A percentile compares a stretch with the other conserved stretches of the same genome.
Evolutionary conservation across 1,140 invertebrate species (phyloP).

Genomic region (Micrasema longulum): DNA sequence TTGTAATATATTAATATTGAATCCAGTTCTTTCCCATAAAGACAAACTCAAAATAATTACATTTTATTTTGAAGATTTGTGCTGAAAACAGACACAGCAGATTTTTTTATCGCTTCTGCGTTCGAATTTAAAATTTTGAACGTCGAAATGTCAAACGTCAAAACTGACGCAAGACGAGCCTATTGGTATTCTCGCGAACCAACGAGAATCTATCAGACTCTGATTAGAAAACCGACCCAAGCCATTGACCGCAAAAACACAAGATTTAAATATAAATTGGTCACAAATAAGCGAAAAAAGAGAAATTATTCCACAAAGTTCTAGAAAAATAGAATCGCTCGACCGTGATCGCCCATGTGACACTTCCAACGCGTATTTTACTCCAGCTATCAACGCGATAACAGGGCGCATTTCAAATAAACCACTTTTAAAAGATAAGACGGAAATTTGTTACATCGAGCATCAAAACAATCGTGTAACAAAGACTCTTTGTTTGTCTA

Average conservation of each 20-base stretch:
- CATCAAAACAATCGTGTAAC: constrained; percentile 8
- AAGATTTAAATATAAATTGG: background rate
- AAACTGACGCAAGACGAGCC: too few species aligned
- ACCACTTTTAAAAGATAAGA: background rate
- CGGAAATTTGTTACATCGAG: background rate
- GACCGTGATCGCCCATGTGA: background rate
- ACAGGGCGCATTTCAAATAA: too few species aligned
- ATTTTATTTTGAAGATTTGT: too few species aligned
- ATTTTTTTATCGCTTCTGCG: too few species aligned
- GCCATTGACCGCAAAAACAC: constrained; percentile 15
- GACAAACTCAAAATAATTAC: too few species aligned
- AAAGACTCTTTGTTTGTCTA: constrained; percentile 22
- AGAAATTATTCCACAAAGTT: background rate
- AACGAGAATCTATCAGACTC: background rate
- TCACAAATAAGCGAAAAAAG: background rate
- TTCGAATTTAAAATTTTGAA: too few species aligned
- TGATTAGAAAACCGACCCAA: constrained; percentile 4
- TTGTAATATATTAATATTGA: too few species aligned
- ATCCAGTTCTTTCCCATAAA: too few species aligned
- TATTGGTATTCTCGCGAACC: too few species aligned
- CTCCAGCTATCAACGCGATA: too few species aligned
- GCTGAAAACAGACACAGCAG: too few species aligned
- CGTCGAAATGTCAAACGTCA: too few species aligned
- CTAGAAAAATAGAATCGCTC: background rate
- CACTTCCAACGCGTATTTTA: background rate